These are phyloP conservation scores for Elachura formosa DNA, from an alignment of 2,113 vertebrate species.

Conservation along the genomic window DNA sequence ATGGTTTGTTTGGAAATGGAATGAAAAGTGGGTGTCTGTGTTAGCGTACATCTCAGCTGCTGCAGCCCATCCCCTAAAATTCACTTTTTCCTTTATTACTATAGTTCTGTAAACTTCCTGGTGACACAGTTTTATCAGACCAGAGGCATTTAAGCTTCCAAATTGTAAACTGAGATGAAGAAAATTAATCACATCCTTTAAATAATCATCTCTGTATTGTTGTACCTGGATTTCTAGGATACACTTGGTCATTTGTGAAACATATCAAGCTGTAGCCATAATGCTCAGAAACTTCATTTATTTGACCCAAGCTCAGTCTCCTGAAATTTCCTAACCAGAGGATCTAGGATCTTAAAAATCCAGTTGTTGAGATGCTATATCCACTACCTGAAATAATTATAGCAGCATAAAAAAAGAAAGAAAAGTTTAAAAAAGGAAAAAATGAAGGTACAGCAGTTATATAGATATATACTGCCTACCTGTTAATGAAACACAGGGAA, in stretches of 20 bases:
- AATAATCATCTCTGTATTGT: background rate
- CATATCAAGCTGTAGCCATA: background rate
- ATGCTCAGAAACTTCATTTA: background rate
- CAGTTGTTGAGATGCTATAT: background rate
- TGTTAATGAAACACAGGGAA: background rate
- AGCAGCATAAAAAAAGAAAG: background rate
- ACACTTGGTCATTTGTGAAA: background rate
- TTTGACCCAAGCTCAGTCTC: background rate
- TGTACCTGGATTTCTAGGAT: background rate
- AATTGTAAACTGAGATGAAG: background rate
- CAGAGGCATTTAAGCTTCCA: background rate
- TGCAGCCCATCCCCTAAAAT: background rate
- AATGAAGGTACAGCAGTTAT: background rate
- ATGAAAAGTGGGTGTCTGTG: background rate
- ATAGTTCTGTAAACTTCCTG: background rate
- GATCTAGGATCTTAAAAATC: background rate
- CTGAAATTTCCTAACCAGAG: background rate
- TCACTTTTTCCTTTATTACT: background rate
- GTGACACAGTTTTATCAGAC: background rate
- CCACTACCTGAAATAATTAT: background rate
- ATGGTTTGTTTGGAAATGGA: background rate
- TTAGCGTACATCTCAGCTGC: background rate
- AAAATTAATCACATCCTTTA: background rate
- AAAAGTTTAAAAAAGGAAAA: background rate
- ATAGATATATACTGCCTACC: background rate